Evolutionary conservation across 2,113 vertebrate species (phyloP), one percentile per base, ranked within the genome.

Genomic region (Morone chrysops): DNA sequence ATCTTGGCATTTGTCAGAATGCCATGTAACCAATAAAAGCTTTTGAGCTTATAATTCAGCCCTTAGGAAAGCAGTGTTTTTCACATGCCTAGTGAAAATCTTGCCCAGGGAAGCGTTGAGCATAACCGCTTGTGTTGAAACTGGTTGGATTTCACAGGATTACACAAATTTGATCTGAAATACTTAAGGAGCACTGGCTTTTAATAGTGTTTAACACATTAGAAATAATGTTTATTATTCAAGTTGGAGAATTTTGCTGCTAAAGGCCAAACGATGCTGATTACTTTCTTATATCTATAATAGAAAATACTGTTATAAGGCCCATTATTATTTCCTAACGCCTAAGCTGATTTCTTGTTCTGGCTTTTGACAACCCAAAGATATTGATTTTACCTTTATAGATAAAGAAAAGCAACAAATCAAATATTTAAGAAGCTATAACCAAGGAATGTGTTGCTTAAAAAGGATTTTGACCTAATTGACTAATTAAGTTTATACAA

Each of bases 101-200:
- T 57, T 8, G 41, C 31, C 20, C 48, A 18, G 12, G 13, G 6
- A n/a, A n/a, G 18, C 14, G 68, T 62, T 48, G 14, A 78, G 25
- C 38, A 48, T 5, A 17, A 75, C 25, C 1, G 56, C 48, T 17
- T 13, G 31, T 51, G 50, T 70, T 57, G 20, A 66, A 59, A 68
- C 53, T 20, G 62, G 18, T 47, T 61, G 14, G 47, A 48, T 31
- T 67, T 47, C 73, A 81, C 56, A 63, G 68, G 72, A 80, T 80
- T 80, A 69, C 50, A 70, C 56, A 25, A 18, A 82, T 56, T 82
- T 62, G 73, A 85, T 77, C 31, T 66, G 65, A 78, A 78, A 25
- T 43, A 41, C 22, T 51, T 40, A 38, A 43, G 67, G 13, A 61
- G 20, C 25, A 14, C 10, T 70, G 51, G 18, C 70, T 38, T 56